phyloP scores from a whole-genome alignment of 2,797 vertebrate species.

The Semotilus atromaculatus region DNA sequence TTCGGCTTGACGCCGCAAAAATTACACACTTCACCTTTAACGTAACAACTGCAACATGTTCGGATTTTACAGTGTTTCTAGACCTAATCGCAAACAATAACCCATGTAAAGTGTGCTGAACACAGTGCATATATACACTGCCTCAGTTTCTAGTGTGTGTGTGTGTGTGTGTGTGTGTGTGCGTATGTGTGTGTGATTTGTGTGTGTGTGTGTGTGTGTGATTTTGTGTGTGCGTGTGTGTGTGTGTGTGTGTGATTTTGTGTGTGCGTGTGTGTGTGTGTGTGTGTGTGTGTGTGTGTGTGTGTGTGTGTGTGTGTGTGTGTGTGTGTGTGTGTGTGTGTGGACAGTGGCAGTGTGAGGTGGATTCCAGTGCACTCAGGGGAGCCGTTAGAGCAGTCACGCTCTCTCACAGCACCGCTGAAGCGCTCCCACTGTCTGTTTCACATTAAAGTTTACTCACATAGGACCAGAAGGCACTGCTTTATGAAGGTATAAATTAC shows the following conservation, averaged over 20 bases:
- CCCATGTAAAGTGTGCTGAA: constrained; percentile 11
- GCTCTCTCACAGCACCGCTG: constrained; percentile 68
- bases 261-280: constrained; percentile 31
- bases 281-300: constrained; percentile 17
- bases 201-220: constrained; percentile 38
- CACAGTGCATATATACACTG: constrained; percentile 14
- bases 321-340: constrained; percentile 23
- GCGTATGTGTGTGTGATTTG: constrained; percentile 27
- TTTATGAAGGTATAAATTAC: constrained; percentile 80
- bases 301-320: constrained; percentile 3
- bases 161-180: constrained; percentile 27
- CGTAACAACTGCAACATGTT: neutral
- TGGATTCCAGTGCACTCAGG: constrained; percentile 67
- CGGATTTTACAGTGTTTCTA: neutral
- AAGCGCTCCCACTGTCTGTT: constrained; percentile 71
- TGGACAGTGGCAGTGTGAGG: constrained; percentile 55
- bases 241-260: constrained; percentile 37
- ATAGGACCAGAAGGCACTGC: constrained; percentile 73
- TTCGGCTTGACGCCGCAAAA: neutral
- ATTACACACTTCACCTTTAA: constrained; percentile 3
- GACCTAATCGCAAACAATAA: neutral
- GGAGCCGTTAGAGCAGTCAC: constrained; percentile 70
- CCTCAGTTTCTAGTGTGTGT: constrained; percentile 2
- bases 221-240: constrained; percentile 26
- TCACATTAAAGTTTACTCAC: constrained; percentile 73